A percentile compares a stretch with the other conserved stretches of the same genome.
These are phyloP conservation scores for Apogon talboti DNA, from an alignment of 2,797 vertebrate species.

Conservation along the genomic window DNA sequence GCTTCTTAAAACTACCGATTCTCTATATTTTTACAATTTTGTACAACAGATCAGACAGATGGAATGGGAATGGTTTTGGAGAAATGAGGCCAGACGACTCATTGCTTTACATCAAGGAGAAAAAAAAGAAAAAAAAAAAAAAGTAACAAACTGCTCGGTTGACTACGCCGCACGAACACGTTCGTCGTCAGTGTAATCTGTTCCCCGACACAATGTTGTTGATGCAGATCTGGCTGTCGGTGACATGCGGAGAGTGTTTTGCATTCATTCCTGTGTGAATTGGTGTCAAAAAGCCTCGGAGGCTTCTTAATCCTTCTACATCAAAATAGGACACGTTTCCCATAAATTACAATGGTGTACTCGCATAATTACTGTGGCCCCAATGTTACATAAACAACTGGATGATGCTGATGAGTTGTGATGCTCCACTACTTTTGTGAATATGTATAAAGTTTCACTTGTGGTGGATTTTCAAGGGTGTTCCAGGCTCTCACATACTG, in stretches of 20 bases:
- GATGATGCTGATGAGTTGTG: constrained; percentile 31
- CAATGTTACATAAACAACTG: constrained; percentile 55
- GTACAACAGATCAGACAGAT: constrained; percentile 33
- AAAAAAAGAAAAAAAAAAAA: constrained; percentile 12
- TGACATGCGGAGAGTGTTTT: constrained; percentile 67
- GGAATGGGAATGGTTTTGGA: constrained; percentile 34
- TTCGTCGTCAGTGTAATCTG: constrained; percentile 65
- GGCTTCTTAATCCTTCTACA: constrained; percentile 75
- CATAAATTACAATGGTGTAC: constrained; percentile 73
- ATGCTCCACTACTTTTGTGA: constrained; percentile 23
- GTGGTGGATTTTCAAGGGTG: constrained; percentile 16
- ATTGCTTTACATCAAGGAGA: constrained; percentile 52
- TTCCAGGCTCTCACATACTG: neutral
- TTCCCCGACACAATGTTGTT: constrained; percentile 65
- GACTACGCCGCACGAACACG: constrained; percentile 51
- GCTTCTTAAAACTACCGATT: too few relatives aligned
- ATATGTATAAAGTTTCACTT: constrained; percentile 40
- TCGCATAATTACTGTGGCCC: constrained; percentile 64
- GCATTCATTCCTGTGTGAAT: constrained; percentile 68
- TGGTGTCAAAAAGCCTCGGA: constrained; percentile 76
- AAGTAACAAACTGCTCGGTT: constrained; percentile 65
- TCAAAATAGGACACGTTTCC: constrained; percentile 76
- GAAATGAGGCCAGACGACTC: constrained; percentile 62
- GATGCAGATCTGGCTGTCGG: constrained; percentile 68
- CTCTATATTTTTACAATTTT: constrained; percentile 9